Evolutionary conservation across 2,113 vertebrate species (phyloP).

Genomic region (Taxidea taxus): DNA sequence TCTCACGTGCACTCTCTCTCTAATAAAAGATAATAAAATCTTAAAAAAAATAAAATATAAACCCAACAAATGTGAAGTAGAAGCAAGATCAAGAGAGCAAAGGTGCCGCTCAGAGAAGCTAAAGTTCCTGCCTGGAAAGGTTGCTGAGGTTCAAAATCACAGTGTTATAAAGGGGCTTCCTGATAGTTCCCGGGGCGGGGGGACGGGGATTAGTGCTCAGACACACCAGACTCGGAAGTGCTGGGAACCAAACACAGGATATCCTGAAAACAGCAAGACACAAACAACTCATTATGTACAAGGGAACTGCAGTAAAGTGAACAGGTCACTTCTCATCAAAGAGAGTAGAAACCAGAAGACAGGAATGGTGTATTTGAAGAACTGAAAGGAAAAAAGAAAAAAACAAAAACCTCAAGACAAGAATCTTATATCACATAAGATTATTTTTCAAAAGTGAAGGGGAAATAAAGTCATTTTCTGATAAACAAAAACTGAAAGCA

Average conservation of each 20-base stretch:
- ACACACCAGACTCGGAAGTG: no score
- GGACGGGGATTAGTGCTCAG: background rate
- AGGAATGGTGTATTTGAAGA: background rate
- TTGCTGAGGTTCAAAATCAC: background rate
- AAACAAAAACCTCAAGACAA: background rate
- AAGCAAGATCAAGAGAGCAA: background rate
- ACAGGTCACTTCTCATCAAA: background rate
- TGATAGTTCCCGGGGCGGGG: rapidly evolving
- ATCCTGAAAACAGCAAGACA: background rate
- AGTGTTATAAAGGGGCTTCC: background rate
- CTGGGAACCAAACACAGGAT: background rate
- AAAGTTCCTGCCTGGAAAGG: background rate
- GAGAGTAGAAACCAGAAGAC: background rate
- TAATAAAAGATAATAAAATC: no score
- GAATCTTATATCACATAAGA: background rate
- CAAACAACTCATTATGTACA: background rate
- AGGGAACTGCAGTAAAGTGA: background rate
- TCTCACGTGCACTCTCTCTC: no score
- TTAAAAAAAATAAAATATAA: background rate
- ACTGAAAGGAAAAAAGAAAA: background rate
- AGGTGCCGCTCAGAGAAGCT: background rate
- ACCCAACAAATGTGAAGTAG: background rate
- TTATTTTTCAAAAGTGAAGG: background rate
- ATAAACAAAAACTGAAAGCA: background rate
- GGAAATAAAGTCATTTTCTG: background rate